Evolutionary conservation across 2,888 invertebrate species (phyloP).

Genomic region (Aspidiotus rigidus): DNA sequence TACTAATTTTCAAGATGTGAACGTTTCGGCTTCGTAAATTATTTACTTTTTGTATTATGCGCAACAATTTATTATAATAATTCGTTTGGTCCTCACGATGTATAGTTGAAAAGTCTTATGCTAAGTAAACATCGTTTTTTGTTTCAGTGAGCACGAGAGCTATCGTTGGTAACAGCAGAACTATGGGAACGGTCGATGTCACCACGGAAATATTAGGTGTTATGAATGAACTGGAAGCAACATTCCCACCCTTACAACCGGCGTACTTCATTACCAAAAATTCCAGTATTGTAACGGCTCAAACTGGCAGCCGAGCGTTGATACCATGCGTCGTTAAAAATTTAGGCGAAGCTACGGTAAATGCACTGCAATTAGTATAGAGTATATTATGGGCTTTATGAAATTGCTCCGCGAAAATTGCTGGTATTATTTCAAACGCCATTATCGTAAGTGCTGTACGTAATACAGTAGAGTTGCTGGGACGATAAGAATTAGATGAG

Average conservation of each 20-base stretch:
- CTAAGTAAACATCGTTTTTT: not conserved
- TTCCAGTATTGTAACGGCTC: constrained; percentile 69
- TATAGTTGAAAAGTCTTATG: too few species aligned
- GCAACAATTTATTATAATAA: too few species aligned
- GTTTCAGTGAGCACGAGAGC: constrained; percentile 15
- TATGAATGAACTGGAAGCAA: constrained; percentile 28
- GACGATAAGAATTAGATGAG: too few species aligned
- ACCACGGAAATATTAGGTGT: constrained; percentile 27
- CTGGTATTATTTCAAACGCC: too few species aligned
- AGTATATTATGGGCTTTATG: too few species aligned
- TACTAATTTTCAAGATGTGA: too few species aligned
- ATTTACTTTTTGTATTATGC: too few species aligned
- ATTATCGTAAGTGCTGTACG: too few species aligned
- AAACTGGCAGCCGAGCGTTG: constrained; percentile 73
- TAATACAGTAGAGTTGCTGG: too few species aligned
- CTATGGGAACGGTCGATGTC: constrained; percentile 20
- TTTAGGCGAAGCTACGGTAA: constrained; percentile 80
- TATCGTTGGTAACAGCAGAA: constrained; percentile 12
- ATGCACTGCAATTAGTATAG: constrained; percentile 42
- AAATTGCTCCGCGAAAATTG: too few species aligned
- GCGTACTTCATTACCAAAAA: constrained; percentile 65
- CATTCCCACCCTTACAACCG: constrained; percentile 28
- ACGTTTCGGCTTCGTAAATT: too few species aligned
- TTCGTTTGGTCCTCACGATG: too few species aligned
- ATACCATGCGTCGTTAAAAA: constrained; percentile 76